phyloP scores from a whole-genome alignment of 2,113 vertebrate genomes.

The Sylvietta virens region DNA sequence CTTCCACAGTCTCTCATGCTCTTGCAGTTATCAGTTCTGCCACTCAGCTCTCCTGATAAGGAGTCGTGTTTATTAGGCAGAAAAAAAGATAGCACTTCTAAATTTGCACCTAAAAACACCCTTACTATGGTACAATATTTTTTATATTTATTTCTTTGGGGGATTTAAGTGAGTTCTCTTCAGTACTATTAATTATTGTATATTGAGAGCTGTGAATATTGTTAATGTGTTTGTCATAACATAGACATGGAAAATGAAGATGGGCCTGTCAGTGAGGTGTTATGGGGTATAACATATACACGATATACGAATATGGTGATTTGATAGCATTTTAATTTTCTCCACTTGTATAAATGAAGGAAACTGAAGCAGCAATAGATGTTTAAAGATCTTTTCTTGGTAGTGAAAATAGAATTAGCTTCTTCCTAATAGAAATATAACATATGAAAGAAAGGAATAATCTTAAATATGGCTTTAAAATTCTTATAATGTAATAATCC shows the following conservation, averaged over 20 bases:
- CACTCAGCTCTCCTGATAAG: background rate
- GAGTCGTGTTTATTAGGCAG: background rate
- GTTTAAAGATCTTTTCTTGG: background rate
- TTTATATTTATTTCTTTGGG: background rate
- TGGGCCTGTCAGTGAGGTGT: background rate
- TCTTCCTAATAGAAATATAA: background rate
- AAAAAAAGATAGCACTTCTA: background rate
- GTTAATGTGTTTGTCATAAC: background rate
- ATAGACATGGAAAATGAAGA: background rate
- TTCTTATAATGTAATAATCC: background rate
- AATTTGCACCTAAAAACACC: background rate
- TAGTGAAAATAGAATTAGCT: background rate
- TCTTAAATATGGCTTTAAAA: background rate
- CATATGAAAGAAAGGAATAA: background rate
- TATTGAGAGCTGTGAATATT: background rate
- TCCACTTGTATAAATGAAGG: background rate
- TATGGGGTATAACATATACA: background rate
- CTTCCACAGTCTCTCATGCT: background rate
- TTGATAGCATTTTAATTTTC: background rate
- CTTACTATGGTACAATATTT: background rate
- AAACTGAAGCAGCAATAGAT: background rate
- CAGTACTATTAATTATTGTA: background rate
- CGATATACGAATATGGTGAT: background rate
- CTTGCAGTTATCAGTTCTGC: background rate
- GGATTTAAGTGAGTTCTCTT: background rate